Base-by-base conservation (phyloP, 2,113 vertebrate species). In the Amphiprion ocellaris region DNA sequence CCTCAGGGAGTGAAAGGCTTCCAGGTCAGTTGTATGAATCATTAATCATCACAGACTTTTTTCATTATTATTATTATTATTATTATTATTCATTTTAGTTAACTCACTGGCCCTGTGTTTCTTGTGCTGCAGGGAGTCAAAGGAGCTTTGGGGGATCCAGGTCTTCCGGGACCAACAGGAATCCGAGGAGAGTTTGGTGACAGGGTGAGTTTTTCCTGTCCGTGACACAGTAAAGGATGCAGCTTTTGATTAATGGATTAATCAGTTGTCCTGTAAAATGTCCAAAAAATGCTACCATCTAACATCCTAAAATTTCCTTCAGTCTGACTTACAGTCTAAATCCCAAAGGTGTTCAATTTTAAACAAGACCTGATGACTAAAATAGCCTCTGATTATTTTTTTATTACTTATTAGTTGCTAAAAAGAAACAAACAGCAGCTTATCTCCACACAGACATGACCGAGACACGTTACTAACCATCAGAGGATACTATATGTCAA, bases 161-260 rank as follows among this genome's bases (percentile, higher is more conserved):
- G 98, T 37, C 95, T 98, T 69, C 96, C 97, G 0, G 98, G 98
- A 12, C 97, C 98, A 0, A 99, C 98, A 2, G 98, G 98, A 83
- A 92, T 98, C 84, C 96, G 98, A 64, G 98, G 98, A 6, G 96
- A 94, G 21, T 79, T 94, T 23, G 98, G 98, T 0, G 96, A 99
- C 72, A 94, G 95, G 94, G 98, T 99, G 94, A 96, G 97, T 52
- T 52, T 52, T 90, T 66, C 49, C 9, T 72, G 14, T 49, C 8
- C 49, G 8, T 52, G 49, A 15, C 14, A 44, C 41, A 15, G 14
- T 44, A 14, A 15, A 44, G 12, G 41, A 12, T 15, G 11, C 41
- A 15, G 41, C 41, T 44, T 14, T 14, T 44, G 11, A 15, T 44
- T 15, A 15, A 4, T 15, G 12, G 41, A 44, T 44, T 4, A 2